These are phyloP conservation scores for Asobara japonica DNA, from an alignment of 1,140 invertebrate species.

Conservation along the genomic window DNA sequence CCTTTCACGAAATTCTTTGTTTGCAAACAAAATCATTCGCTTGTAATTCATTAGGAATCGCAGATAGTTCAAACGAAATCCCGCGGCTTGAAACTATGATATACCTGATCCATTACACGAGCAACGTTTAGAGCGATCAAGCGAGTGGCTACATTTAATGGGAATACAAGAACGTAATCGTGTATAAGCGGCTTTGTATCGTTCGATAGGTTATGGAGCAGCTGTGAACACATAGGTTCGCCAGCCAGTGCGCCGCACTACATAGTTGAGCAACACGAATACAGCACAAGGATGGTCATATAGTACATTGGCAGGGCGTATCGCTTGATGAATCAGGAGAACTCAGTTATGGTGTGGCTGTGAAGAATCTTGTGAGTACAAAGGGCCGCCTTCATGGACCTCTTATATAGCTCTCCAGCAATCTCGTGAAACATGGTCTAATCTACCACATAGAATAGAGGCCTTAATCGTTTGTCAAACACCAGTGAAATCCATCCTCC, in stretches of 20 bases:
- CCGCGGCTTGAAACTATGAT: not conserved
- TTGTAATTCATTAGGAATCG: no score
- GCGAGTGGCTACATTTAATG: constrained; percentile 19
- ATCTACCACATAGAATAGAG: constrained; percentile 7
- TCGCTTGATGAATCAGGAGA: constrained; percentile 25
- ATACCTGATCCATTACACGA: not conserved
- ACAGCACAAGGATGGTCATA: constrained; percentile 20
- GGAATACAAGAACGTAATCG: constrained; percentile 33
- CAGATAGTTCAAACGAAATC: not conserved
- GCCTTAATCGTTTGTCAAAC: constrained; percentile 24
- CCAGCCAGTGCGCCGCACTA: not conserved
- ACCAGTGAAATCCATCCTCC: not conserved
- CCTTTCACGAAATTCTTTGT: not conserved
- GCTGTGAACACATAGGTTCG: not conserved
- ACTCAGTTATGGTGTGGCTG: not conserved
- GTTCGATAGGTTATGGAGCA: constrained; percentile 32
- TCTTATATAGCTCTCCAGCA: not conserved
- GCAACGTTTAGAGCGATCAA: not conserved
- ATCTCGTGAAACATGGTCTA: constrained; percentile 27
- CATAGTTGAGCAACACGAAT: not conserved
- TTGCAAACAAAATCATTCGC: no score
- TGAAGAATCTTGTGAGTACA: constrained; percentile 22
- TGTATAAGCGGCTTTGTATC: constrained; percentile 32
- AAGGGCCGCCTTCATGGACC: constrained; percentile 22
- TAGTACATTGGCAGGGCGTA: not conserved